Conservation (phyloP, 2,888 invertebrate genomes). For the Lymantria dispar region DNA sequence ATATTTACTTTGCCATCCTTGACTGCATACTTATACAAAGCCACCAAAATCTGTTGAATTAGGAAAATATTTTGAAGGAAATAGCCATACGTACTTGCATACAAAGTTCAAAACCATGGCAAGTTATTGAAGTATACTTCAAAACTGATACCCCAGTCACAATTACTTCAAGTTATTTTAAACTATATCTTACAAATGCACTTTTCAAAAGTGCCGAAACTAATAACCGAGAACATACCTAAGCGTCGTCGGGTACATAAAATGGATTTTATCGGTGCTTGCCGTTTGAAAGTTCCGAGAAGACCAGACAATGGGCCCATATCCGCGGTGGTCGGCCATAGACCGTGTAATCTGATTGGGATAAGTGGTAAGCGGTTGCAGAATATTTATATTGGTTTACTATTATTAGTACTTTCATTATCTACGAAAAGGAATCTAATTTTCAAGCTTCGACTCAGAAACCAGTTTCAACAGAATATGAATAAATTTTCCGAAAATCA, state of each 20-base stretch:
- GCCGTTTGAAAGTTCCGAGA: conserved; percentile 14
- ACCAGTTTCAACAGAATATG: too few relatives aligned
- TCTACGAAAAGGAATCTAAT: too few relatives aligned
- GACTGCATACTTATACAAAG: too few relatives aligned
- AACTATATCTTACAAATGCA: neutral
- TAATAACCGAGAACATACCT: conserved; percentile 1
- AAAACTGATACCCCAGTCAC: neutral
- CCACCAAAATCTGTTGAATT: too few relatives aligned
- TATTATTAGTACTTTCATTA: neutral
- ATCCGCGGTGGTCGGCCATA: conserved; percentile 14
- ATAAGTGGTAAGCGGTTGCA: conserved; percentile 4
- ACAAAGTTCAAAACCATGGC: too few relatives aligned
- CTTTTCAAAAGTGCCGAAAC: conserved; percentile 5
- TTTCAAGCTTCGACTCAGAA: too few relatives aligned
- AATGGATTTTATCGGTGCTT: conserved; percentile 17
- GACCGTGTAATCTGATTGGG: conserved; percentile 8
- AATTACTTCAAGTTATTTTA: neutral
- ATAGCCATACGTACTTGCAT: too few relatives aligned
- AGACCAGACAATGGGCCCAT: conserved; percentile 26
- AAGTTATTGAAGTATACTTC: too few relatives aligned
- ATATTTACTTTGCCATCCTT: too few relatives aligned
- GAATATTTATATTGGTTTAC: neutral
- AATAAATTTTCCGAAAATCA: too few relatives aligned
- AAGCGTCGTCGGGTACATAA: conserved; percentile 12
- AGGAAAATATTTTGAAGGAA: too few relatives aligned